Conservation (phyloP, 2,113 vertebrate genomes). For the Istiophorus platypterus region DNA sequence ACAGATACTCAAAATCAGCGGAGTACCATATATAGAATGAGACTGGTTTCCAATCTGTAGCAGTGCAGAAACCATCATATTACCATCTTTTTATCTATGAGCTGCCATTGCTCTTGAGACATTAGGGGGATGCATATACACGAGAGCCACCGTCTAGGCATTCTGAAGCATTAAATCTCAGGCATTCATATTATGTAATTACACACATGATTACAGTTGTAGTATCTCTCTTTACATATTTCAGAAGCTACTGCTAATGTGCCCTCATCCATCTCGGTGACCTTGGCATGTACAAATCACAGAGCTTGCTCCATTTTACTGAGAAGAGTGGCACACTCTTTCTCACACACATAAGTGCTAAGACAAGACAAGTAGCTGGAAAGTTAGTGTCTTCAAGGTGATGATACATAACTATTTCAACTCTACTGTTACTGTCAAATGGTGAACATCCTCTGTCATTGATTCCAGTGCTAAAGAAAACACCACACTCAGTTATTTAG, state of each 20-base stretch:
- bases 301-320: not conserved
- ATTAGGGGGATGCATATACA: not conserved
- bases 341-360: not conserved
- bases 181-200: slow-evolving; percentile 16
- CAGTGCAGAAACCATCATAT: not conserved
- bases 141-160: slow-evolving; percentile 37
- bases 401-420: not conserved
- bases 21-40: not conserved
- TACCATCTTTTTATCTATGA: slow-evolving; percentile 26
- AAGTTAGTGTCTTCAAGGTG: not conserved
- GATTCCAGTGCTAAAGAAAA: not conserved
- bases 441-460: not conserved
- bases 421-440: not conserved
- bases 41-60: not conserved
- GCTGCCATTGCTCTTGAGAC: slow-evolving; percentile 11
- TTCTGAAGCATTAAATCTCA: slow-evolving; percentile 21
- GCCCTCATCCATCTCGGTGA: not conserved
- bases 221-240: slow-evolving; percentile 4
- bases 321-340: not conserved
- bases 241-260: slow-evolving; percentile 3
- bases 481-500: not conserved
- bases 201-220: slow-evolving; percentile 13
- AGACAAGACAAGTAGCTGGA: not conserved
- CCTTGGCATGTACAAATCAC: slow-evolving; percentile 20
- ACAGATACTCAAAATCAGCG: not conserved